These are phyloP conservation scores for Selene dorsalis DNA, from an alignment of 2,797 vertebrate genomes.

Conservation along the genomic window DNA sequence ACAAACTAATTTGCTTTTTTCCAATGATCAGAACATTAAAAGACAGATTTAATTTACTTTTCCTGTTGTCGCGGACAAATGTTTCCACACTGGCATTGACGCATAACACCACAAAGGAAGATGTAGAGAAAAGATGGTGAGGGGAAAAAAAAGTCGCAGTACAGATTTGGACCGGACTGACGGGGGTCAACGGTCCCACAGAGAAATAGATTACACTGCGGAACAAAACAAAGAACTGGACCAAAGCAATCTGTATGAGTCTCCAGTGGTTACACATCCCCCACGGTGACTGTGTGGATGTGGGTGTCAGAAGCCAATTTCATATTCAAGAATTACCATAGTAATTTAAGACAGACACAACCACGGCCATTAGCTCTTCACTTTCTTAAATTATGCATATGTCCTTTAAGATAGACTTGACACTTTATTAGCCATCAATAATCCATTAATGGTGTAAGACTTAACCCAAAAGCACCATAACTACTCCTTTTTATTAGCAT, in stretches of 20 bases:
- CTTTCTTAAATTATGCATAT: slow-evolving; percentile 65
- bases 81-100: background rate
- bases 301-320: slow-evolving; percentile 10
- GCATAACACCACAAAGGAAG: background rate
- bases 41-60: background rate
- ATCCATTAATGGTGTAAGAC: slow-evolving; percentile 57
- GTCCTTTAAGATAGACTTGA: slow-evolving; percentile 48
- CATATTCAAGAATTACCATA: slow-evolving; percentile 30
- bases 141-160: background rate
- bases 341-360: slow-evolving; percentile 45
- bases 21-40: background rate
- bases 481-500: slow-evolving; percentile 46
- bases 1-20: background rate
- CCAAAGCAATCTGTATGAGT: slow-evolving; percentile 12
- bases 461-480: slow-evolving; percentile 39
- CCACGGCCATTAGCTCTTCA: slow-evolving; percentile 27
- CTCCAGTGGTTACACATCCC: slow-evolving; percentile 42
- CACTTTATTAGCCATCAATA: slow-evolving; percentile 60
- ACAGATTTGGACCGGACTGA: slow-evolving; percentile 9
- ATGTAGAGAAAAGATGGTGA: background rate
- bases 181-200: slow-evolving; percentile 36
- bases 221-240: slow-evolving; percentile 39
- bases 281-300: slow-evolving; percentile 31
- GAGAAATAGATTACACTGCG: slow-evolving; percentile 21
- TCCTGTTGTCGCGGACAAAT: background rate